Conservation (phyloP, 1,140 invertebrate genomes). For the Sipha flava region DNA sequence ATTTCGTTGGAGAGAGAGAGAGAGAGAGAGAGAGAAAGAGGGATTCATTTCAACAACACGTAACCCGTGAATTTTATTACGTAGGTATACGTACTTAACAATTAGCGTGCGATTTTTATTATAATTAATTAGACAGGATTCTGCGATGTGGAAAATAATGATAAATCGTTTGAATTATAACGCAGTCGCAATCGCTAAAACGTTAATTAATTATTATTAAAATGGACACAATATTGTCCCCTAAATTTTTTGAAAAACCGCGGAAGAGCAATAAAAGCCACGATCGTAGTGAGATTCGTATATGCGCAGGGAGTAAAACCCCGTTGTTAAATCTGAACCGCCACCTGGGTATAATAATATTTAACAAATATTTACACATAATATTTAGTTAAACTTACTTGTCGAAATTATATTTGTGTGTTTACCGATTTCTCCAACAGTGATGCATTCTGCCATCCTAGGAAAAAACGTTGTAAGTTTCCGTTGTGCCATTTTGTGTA, state of each 20-base stretch:
- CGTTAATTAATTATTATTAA: not conserved
- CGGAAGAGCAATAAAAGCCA: not conserved
- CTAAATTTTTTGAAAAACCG: not conserved
- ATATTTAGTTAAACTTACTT: not conserved
- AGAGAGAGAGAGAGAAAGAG: no score
- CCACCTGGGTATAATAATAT: not conserved
- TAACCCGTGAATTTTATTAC: no score
- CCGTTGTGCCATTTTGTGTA: not conserved
- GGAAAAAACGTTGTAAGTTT: not conserved
- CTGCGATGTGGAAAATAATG: not conserved
- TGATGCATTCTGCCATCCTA: not conserved
- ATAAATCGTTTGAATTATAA: not conserved
- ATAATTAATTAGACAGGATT: not conserved
- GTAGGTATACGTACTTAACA: no score
- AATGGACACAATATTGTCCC: not conserved
- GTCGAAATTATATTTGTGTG: not conserved
- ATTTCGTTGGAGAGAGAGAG: no score
- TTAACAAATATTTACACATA: not conserved
- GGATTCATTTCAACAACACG: no score
- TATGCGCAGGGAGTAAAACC: not conserved
- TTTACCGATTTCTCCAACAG: not conserved
- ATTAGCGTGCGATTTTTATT: no score
- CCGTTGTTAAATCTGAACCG: not conserved
- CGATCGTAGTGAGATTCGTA: not conserved
- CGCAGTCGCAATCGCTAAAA: not conserved